A percentile compares a stretch with the other conserved stretches of the same genome.
Evolutionary conservation across 2,888 invertebrate genomes (phyloP).

Genomic region (Chymomyza amoena): DNA sequence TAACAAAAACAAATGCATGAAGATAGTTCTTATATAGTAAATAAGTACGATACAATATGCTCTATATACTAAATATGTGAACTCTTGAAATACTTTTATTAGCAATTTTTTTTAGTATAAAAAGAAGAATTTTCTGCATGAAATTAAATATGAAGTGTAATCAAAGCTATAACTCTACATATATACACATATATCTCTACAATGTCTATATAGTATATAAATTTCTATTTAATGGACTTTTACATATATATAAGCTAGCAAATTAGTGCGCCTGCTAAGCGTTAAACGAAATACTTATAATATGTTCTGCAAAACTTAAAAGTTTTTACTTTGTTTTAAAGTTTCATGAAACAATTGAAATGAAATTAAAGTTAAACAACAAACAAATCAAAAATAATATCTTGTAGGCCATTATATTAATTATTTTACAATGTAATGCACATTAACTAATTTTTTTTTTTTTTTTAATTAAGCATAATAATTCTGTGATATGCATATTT

Average conservation of each 20-base stretch:
- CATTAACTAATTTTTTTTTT: conserved; percentile 10
- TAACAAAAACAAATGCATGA: conserved; percentile 3
- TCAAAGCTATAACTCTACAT: background rate
- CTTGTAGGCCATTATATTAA: background rate
- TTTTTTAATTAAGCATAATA: conserved; percentile 41
- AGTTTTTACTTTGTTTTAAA: conserved; percentile 35
- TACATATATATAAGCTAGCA: background rate
- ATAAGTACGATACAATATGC: background rate
- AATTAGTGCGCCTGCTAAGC: background rate
- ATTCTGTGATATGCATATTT: conserved; percentile 59
- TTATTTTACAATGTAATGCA: background rate
- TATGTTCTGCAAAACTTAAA: background rate
- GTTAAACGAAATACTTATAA: background rate
- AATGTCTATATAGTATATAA: background rate
- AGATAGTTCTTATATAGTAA: background rate
- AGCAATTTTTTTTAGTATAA: too few relatives aligned
- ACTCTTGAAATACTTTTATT: background rate
- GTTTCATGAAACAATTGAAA: conserved; percentile 58
- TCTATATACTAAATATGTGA: background rate
- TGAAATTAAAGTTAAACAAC: conserved; percentile 24
- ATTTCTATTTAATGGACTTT: conserved; percentile 2
- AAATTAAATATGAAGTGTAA: background rate
- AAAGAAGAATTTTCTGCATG: background rate
- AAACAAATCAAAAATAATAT: background rate
- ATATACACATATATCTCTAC: background rate